These are phyloP conservation scores for Corvus hawaiiensis DNA, from an alignment of 2,113 vertebrate genomes.

Conservation along the genomic window DNA sequence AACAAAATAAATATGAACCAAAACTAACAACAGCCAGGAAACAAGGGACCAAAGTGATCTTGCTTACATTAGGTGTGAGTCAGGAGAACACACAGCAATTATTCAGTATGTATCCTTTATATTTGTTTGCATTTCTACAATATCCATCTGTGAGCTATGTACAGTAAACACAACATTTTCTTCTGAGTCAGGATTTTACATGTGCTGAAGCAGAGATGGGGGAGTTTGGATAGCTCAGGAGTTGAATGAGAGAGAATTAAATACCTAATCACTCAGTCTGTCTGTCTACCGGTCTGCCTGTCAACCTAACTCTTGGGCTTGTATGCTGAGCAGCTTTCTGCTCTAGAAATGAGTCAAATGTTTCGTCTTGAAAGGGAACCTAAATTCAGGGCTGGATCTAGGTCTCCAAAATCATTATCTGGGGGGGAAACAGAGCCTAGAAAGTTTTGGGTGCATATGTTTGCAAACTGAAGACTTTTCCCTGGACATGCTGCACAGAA, in stretches of 20 bases:
- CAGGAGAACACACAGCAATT: background rate
- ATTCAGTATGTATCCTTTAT: background rate
- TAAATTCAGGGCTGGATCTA: background rate
- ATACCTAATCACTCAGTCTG: background rate
- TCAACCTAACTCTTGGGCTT: background rate
- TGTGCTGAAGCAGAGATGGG: background rate
- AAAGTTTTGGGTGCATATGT: background rate
- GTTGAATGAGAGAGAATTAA: background rate
- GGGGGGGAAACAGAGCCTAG: background rate
- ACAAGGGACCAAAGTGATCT: background rate
- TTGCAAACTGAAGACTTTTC: background rate
- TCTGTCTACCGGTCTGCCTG: background rate
- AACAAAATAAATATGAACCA: background rate
- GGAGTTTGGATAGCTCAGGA: background rate
- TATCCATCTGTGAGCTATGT: background rate
- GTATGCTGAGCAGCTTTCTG: background rate
- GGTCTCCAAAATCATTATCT: background rate
- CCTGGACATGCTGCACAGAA: background rate
- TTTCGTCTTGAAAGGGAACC: background rate
- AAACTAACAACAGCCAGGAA: background rate
- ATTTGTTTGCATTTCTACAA: background rate
- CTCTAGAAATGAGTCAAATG: background rate
- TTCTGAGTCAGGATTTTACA: background rate
- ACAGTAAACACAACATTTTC: background rate
- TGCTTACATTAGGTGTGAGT: background rate